A percentile compares a stretch with the other conserved stretches of the same genome.
Evolutionary conservation across 2,113 vertebrate species (phyloP).

Genomic region (Bostrychus sinensis): DNA sequence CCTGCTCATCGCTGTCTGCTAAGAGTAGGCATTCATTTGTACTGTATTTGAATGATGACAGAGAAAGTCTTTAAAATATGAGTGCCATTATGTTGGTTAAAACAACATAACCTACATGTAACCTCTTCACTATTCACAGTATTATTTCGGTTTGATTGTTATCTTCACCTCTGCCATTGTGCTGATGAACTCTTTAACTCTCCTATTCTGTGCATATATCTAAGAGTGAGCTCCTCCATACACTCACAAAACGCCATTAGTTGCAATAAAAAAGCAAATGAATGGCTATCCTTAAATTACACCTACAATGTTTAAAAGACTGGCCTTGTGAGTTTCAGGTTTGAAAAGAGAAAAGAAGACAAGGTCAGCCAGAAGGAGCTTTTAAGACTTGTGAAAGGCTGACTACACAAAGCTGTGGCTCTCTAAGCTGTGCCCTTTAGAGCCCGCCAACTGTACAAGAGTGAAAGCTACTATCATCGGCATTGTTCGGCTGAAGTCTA

Average conservation of each 20-base stretch:
- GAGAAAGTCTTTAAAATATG: not conserved
- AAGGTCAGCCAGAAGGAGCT: slow-evolving; percentile 49
- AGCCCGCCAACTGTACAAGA: slow-evolving; percentile 43
- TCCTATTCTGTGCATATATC: not conserved
- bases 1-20: not conserved
- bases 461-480: slow-evolving; percentile 36
- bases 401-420: slow-evolving; percentile 30
- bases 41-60: not conserved
- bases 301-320: slow-evolving; percentile 40
- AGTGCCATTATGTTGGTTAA: not conserved
- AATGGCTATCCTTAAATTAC: slow-evolving; percentile 50
- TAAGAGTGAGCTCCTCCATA: not conserved
- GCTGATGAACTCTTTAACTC: slow-evolving; percentile 22
- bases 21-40: no score
- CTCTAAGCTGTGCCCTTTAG: slow-evolving; percentile 32
- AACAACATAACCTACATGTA: not conserved
- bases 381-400: slow-evolving; percentile 52
- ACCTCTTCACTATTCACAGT: not conserved
- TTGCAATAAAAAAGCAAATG: slow-evolving; percentile 36
- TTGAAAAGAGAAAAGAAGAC: slow-evolving; percentile 49
- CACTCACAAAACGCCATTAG: slow-evolving; percentile 4
- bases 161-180: slow-evolving; percentile 25
- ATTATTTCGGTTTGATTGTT: not conserved
- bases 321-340: slow-evolving; percentile 50
- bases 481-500: slow-evolving; percentile 45